Evolutionary conservation across 2,113 vertebrate genomes (phyloP).

Genomic region (Alces alces): DNA sequence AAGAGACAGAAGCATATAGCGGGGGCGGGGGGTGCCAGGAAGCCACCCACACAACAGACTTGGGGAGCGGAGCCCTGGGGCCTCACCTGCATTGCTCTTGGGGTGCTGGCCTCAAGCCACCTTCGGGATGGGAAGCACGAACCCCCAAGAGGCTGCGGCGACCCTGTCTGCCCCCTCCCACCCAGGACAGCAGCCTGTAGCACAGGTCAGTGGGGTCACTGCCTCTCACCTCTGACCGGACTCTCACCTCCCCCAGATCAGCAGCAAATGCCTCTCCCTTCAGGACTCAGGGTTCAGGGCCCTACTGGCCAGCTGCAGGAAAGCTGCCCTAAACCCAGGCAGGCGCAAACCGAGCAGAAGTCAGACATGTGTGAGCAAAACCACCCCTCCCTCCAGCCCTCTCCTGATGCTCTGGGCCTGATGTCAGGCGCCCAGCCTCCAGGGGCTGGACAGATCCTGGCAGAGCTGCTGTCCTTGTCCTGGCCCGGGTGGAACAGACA

Average conservation of each 20-base stretch:
- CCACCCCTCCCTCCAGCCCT: background rate
- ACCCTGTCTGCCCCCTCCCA: background rate
- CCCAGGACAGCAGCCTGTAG: background rate
- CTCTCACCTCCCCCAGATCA: background rate
- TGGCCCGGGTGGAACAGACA: constrained; percentile 64
- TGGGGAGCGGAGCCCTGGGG: background rate
- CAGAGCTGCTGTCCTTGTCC: constrained; percentile 42
- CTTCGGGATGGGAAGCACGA: background rate
- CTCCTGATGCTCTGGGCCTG: background rate
- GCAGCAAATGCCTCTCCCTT: background rate
- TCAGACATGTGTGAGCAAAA: background rate
- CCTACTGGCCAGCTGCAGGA: background rate
- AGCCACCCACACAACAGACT: background rate
- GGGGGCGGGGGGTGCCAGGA: background rate
- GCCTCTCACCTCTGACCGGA: background rate
- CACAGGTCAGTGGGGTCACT: too few species aligned
- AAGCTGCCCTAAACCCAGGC: background rate
- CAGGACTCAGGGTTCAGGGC: background rate
- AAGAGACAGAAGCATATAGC: background rate
- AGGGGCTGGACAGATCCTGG: constrained; percentile 17
- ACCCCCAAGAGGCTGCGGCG: background rate
- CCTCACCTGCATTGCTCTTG: background rate
- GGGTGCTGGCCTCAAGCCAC: background rate
- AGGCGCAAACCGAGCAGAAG: background rate
- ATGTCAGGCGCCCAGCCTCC: background rate